Percentiles rank a stretch among this genome's conserved stretches.
Conservation (phyloP, 2,113 vertebrate species). For the Okapia johnstoni region DNA sequence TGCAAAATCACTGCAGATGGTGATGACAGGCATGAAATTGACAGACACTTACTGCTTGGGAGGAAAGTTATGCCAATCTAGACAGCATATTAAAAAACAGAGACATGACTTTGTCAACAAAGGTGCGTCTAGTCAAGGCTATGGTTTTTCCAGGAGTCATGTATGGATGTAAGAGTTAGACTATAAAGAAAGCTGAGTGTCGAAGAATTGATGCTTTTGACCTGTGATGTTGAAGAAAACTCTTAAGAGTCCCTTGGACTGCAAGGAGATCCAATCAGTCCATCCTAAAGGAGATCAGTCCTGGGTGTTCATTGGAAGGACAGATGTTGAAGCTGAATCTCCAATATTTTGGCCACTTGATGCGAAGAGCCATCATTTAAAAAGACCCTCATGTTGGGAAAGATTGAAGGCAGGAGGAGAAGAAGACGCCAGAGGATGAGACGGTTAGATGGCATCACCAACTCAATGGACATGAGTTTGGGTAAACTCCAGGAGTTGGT, state of each 20-base stretch:
- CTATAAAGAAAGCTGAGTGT: background rate
- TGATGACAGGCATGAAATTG: background rate
- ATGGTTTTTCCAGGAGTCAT: background rate
- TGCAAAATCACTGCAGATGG: background rate
- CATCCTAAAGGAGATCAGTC: background rate
- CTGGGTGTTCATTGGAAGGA: background rate
- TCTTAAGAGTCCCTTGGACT: background rate
- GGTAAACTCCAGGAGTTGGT: background rate
- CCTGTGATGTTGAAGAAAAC: background rate
- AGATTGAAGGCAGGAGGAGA: background rate
- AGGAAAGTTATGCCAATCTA: background rate
- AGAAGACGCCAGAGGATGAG: background rate
- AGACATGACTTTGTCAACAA: background rate
- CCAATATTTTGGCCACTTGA: background rate
- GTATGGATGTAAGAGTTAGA: background rate
- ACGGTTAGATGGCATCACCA: background rate
- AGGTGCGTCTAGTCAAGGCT: background rate
- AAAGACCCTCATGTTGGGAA: background rate
- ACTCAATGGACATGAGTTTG: background rate
- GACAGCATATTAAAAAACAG: background rate
- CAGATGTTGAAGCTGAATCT: background rate
- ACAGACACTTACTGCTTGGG: background rate
- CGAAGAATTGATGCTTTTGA: background rate
- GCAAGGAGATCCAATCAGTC: background rate
- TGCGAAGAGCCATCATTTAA: background rate